These are phyloP conservation scores for Takifugu bimaculatus DNA, from an alignment of 2,113 vertebrate genomes.

Conservation along the genomic window DNA sequence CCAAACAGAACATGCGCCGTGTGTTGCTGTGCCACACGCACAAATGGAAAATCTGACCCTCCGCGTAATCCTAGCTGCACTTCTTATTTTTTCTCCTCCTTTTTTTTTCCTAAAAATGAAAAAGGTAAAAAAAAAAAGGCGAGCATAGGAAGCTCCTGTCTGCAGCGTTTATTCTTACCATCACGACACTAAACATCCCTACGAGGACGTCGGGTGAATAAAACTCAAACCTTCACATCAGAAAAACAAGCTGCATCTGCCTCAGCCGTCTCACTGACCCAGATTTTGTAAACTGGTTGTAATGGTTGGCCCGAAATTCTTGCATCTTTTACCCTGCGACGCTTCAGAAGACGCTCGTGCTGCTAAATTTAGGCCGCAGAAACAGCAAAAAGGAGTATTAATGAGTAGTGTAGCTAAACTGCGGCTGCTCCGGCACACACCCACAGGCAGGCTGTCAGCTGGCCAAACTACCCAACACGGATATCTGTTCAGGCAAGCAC, in stretches of 20 bases:
- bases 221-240: not conserved
- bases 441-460: constrained; percentile 30
- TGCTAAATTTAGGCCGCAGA: constrained; percentile 21
- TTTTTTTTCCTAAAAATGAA: constrained; percentile 14
- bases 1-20: constrained; percentile 50
- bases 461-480: constrained; percentile 37
- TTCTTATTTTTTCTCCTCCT: constrained; percentile 6
- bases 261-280: not conserved
- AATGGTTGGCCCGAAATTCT: constrained; percentile 8
- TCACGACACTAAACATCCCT: not conserved
- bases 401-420: not conserved
- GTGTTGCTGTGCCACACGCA: constrained; percentile 36
- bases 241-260: constrained; percentile 6
- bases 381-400: not conserved
- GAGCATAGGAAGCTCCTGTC: constrained; percentile 12
- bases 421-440: constrained; percentile 11
- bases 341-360: not conserved
- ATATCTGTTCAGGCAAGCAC: constrained; percentile 50
- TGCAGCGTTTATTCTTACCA: not conserved
- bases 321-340: constrained; percentile 1
- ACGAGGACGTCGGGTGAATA: not conserved
- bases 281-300: not conserved
- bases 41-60: constrained; percentile 58
- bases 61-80: constrained; percentile 46
- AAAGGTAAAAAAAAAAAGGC: constrained; percentile 3